Evolutionary conservation across 1,140 invertebrate species (phyloP).

Genomic region (Onthophagus taurus): DNA sequence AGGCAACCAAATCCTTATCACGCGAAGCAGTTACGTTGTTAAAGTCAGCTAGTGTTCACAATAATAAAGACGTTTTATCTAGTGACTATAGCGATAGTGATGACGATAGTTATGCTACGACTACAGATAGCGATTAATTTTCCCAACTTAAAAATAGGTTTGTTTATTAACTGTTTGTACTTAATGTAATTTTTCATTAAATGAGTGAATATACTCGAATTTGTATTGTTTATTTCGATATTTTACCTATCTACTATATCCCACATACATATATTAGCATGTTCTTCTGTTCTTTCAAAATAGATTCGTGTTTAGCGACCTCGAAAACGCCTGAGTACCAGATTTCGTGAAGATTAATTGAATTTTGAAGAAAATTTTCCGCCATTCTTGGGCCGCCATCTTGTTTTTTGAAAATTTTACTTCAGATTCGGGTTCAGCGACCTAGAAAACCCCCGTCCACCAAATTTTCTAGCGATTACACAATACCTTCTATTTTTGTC

Average conservation of each 20-base stretch:
- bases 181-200: background rate
- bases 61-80: background rate
- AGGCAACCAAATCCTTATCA: background rate
- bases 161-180: background rate
- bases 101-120: background rate
- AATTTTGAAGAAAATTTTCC: conserved; percentile 2
- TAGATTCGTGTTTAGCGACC: conserved; percentile 4
- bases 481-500: background rate
- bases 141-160: background rate
- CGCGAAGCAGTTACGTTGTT: conserved; percentile 3
- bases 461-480: background rate
- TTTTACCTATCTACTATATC: background rate
- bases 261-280: background rate
- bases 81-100: background rate
- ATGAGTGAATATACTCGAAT: background rate
- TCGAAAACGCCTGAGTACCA: background rate
- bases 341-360: background rate
- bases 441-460: background rate
- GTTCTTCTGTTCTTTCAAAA: background rate
- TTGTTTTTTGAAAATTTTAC: conserved; percentile 1
- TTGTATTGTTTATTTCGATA: background rate
- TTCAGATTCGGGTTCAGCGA: conserved; percentile 3
- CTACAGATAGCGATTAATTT: background rate
- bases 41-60: background rate
- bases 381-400: conserved; percentile 1